These are phyloP conservation scores for Halyomorpha halys DNA, from an alignment of 1,140 invertebrate genomes.

Conservation along the genomic window DNA sequence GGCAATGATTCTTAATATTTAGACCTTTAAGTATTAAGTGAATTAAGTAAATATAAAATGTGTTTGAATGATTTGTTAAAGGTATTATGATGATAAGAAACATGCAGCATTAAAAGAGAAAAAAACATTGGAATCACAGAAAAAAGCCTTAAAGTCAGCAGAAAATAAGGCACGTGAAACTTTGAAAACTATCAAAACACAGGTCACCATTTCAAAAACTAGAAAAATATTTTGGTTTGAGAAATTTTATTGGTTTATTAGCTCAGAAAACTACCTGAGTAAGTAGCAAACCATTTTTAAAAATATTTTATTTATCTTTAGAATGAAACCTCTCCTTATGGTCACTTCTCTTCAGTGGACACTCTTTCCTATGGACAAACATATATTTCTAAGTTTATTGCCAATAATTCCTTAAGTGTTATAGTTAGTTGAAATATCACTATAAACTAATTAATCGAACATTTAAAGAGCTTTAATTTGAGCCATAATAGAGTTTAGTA, in stretches of 20 bases:
- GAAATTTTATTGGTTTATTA: constrained; percentile 99
- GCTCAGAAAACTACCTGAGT: constrained; percentile 91
- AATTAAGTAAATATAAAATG: too few relatives aligned
- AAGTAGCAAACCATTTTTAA: constrained; percentile 29
- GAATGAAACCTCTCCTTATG: constrained; percentile 14
- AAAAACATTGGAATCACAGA: constrained; percentile 89
- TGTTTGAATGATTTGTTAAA: constrained; percentile 33
- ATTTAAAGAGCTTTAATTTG: too few relatives aligned
- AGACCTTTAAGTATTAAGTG: too few relatives aligned
- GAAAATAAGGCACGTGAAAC: constrained; percentile 91
- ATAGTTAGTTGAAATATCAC: too few relatives aligned
- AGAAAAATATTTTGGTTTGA: constrained; percentile 96
- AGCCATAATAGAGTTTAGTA: too few relatives aligned
- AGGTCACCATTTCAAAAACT: constrained; percentile 86
- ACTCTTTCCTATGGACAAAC: too few relatives aligned
- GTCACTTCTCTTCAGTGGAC: too few relatives aligned
- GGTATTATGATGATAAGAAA: constrained; percentile 86
- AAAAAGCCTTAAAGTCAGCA: constrained; percentile 91
- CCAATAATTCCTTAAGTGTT: too few relatives aligned
- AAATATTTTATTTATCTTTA: constrained; percentile 18
- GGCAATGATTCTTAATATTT: constrained; percentile 22
- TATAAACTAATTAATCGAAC: too few relatives aligned
- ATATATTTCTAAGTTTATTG: too few relatives aligned
- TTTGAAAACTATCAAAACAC: constrained; percentile 86
- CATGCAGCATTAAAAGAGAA: constrained; percentile 88